These are phyloP conservation scores for Temnothorax ravouxi DNA, from an alignment of 2,888 invertebrate species.

Conservation along the genomic window DNA sequence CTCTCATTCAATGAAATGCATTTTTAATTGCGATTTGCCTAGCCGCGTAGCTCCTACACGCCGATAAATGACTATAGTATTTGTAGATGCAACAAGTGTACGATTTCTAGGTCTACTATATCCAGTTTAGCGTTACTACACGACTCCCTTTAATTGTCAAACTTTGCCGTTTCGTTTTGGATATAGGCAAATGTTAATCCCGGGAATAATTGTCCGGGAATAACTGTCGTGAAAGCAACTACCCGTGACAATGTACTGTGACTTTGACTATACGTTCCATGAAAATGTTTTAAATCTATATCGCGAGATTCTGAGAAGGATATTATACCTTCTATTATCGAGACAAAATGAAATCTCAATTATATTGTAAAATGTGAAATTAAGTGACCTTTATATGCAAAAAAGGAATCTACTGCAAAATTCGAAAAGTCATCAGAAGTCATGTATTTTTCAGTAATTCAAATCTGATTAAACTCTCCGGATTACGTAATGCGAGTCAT, in stretches of 20 bases:
- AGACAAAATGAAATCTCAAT: neutral
- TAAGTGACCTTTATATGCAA: constrained; percentile 5
- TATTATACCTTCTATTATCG: neutral
- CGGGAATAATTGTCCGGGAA: neutral
- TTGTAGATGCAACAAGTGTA: constrained; percentile 77
- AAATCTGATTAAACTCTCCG: constrained; percentile 26
- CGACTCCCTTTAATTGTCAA: constrained; percentile 61
- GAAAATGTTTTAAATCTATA: neutral
- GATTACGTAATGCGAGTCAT: constrained; percentile 8
- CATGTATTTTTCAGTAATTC: neutral
- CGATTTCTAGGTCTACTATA: constrained; percentile 76
- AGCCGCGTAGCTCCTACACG: constrained; percentile 55
- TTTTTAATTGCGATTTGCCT: constrained; percentile 71
- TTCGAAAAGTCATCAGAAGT: constrained; percentile 38
- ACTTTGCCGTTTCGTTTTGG: constrained; percentile 31
- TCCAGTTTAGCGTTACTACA: constrained; percentile 65
- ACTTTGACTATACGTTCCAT: neutral
- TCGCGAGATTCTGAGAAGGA: neutral
- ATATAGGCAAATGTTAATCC: neutral
- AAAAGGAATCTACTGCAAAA: neutral
- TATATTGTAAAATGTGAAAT: neutral
- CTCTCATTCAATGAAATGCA: constrained; percentile 68
- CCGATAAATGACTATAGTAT: constrained; percentile 74
- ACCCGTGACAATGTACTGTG: neutral
- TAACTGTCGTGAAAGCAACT: neutral